phyloP scores from a whole-genome alignment of 1,140 invertebrate genomes.

The Trichogramma pretiosum region DNA sequence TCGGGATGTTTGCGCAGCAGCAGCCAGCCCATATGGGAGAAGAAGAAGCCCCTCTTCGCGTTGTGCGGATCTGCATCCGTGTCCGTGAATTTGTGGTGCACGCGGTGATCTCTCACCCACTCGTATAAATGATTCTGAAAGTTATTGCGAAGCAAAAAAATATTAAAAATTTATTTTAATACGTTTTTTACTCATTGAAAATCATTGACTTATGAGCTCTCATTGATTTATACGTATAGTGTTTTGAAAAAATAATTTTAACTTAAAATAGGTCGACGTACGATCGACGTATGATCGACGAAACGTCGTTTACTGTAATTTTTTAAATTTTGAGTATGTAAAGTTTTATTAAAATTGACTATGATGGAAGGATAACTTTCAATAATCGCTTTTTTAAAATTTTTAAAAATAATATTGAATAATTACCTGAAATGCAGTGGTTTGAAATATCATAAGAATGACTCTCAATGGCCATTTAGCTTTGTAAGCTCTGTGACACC shows the following conservation, averaged over 20 bases:
- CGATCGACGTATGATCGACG: too few species aligned
- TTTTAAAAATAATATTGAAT: neutral
- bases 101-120: slow-evolving; percentile 78
- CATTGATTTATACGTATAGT: too few species aligned
- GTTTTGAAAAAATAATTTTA: too few species aligned
- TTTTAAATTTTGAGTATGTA: neutral
- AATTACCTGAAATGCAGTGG: slow-evolving; percentile 68
- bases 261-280: too few species aligned
- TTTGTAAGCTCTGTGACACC: slow-evolving; percentile 82
- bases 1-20: slow-evolving; percentile 78
- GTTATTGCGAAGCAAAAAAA: neutral
- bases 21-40: slow-evolving; percentile 88
- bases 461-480: slow-evolving; percentile 71
- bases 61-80: slow-evolving; percentile 89
- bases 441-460: slow-evolving; percentile 66
- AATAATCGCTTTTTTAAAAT: too few species aligned
- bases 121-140: slow-evolving; percentile 60
- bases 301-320: too few species aligned
- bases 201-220: neutral
- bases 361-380: too few species aligned
- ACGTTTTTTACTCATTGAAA: neutral
- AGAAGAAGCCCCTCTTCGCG: slow-evolving; percentile 79
- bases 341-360: too few species aligned
- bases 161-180: neutral
- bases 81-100: slow-evolving; percentile 87